phyloP scores from a whole-genome alignment of 1,140 invertebrate genomes.

The Holotrichia oblita region DNA sequence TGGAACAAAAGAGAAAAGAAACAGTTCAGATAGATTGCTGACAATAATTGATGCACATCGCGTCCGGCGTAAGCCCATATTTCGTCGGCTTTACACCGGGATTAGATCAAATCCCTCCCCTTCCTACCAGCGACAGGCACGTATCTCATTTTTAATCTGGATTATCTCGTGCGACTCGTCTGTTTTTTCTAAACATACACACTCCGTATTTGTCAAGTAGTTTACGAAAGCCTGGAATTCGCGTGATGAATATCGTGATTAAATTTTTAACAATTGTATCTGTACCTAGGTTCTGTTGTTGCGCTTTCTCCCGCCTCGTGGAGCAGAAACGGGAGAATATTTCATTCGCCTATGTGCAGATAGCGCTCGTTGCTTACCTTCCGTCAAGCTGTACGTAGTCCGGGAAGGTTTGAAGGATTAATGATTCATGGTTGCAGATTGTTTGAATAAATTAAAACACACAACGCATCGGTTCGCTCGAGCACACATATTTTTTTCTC shows the following conservation, averaged over 20 bases:
- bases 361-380: neutral
- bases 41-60: conserved; percentile 56
- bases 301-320: neutral
- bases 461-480: neutral
- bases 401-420: conserved; percentile 1
- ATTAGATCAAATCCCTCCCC: conserved; percentile 48
- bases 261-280: conserved; percentile 35
- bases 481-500: too few species aligned
- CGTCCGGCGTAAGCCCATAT: conserved; percentile 53
- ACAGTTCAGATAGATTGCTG: conserved; percentile 50
- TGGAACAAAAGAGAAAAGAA: conserved; percentile 63
- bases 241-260: conserved; percentile 37
- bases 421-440: neutral
- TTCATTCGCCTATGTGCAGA: neutral
- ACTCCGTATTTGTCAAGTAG: conserved; percentile 50
- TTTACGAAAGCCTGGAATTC: conserved; percentile 35
- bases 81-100: conserved; percentile 55
- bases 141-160: conserved; percentile 59
- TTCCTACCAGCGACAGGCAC: conserved; percentile 49
- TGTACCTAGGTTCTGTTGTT: neutral
- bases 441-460: neutral
- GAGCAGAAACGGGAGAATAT: neutral
- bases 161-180: conserved; percentile 52
- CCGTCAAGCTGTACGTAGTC: neutral
- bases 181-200: conserved; percentile 50